A percentile compares a stretch with the other conserved stretches of the same genome.
phyloP scores from a whole-genome alignment of 2,888 invertebrate genomes.

The Drosophila hawaiiensis region DNA sequence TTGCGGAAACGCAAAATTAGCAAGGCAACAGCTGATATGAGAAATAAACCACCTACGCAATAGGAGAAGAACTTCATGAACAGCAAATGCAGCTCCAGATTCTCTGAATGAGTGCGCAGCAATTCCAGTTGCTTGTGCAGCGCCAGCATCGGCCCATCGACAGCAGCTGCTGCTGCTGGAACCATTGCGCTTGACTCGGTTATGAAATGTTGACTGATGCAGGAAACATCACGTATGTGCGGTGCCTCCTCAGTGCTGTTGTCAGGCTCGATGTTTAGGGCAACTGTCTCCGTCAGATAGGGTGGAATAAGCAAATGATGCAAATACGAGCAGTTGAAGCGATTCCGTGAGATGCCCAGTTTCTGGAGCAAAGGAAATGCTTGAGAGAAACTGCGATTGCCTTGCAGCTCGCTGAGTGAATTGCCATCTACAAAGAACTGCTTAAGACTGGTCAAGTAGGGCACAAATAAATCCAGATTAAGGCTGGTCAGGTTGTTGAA shows the following conservation, averaged over 20 bases:
- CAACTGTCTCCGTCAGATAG: conserved; percentile 71
- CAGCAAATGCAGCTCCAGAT: conserved; percentile 76
- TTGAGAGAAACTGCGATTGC: conserved; percentile 78
- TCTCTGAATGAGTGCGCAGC: conserved; percentile 72
- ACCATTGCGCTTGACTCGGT: conserved; percentile 24
- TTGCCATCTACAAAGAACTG: conserved; percentile 83
- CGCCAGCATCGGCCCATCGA: conserved; percentile 32
- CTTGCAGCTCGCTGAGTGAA: conserved; percentile 80
- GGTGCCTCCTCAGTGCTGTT: conserved; percentile 74
- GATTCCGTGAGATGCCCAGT: conserved; percentile 82
- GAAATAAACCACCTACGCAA: conserved; percentile 54
- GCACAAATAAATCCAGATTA: conserved; percentile 84
- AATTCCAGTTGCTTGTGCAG: conserved; percentile 71
- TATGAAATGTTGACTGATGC: conserved; percentile 62
- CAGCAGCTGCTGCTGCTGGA: conserved; percentile 8
- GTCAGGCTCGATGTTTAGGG: conserved; percentile 82
- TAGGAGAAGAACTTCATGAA: conserved; percentile 75
- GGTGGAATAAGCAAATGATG: conserved; percentile 82
- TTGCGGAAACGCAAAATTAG: conserved; percentile 60
- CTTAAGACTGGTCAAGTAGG: conserved; percentile 81
- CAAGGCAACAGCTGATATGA: conserved; percentile 49
- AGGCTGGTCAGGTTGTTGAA: conserved; percentile 86
- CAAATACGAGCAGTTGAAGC: conserved; percentile 84
- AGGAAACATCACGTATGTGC: conserved; percentile 84
- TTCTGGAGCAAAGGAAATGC: conserved; percentile 81